phyloP scores from a whole-genome alignment of 2,113 vertebrate species.

The Rhinogobius similis region DNA sequence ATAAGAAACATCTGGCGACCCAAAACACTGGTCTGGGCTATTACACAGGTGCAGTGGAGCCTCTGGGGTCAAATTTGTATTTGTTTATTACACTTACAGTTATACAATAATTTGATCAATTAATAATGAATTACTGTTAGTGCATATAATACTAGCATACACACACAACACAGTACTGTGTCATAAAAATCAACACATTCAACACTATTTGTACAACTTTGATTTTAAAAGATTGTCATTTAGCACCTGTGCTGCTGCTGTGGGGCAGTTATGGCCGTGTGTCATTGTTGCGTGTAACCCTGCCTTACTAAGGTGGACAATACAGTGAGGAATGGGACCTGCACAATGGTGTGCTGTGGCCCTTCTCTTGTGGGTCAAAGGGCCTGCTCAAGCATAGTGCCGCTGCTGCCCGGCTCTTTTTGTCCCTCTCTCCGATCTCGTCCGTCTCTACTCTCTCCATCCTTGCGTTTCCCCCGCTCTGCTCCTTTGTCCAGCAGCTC shows the following conservation, averaged over 20 bases:
- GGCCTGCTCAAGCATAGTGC: conserved; percentile 69
- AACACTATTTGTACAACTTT: background rate
- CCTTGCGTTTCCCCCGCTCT: conserved; percentile 6
- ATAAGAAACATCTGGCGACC: conserved; percentile 71
- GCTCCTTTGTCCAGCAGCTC: conserved; percentile 56
- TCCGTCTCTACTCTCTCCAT: conserved; percentile 31
- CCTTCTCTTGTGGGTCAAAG: conserved; percentile 66
- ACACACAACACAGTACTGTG: too few species aligned
- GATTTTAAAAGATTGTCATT: background rate
- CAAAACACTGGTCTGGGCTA: conserved; percentile 30
- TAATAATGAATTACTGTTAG: too few species aligned
- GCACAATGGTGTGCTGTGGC: conserved; percentile 54
- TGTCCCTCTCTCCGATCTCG: conserved; percentile 38
- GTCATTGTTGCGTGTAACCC: conserved; percentile 44
- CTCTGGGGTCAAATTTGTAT: background rate
- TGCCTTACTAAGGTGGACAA: conserved; percentile 66
- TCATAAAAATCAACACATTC: too few species aligned
- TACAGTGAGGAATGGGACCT: conserved; percentile 66
- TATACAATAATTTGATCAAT: too few species aligned
- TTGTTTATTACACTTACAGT: background rate
- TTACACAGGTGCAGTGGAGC: conserved; percentile 52
- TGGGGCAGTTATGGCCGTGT: conserved; percentile 27
- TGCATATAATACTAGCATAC: too few species aligned
- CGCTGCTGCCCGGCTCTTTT: conserved; percentile 33
- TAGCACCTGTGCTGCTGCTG: conserved; percentile 24